Percentiles rank a stretch among this genome's conserved stretches.
These are phyloP conservation scores for Steinernema hermaphroditum DNA, from an alignment of 2,888 invertebrate genomes.

Conservation along the genomic window DNA sequence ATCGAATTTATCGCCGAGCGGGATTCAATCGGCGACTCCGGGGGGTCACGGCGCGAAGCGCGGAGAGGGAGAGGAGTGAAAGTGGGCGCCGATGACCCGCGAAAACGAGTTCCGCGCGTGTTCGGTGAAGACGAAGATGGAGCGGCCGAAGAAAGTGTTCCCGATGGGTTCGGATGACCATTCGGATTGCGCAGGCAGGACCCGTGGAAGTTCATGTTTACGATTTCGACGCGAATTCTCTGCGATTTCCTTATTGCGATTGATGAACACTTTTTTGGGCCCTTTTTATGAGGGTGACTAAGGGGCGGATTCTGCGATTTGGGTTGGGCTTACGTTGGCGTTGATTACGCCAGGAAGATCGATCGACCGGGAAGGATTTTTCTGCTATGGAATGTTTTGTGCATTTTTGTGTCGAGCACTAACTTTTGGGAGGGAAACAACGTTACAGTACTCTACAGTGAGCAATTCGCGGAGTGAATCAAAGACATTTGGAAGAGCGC, in stretches of 20 bases:
- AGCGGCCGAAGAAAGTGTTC: constrained; percentile 11
- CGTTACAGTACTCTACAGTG: too few species aligned
- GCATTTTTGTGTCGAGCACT: too few species aligned
- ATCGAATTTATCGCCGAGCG: not conserved
- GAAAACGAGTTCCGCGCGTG: constrained; percentile 15
- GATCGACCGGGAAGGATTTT: too few species aligned
- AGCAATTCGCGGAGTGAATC: too few species aligned
- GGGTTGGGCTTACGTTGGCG: too few species aligned
- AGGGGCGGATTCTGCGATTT: too few species aligned
- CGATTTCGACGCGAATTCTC: not conserved
- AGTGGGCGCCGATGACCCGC: constrained; percentile 29
- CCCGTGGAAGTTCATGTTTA: not conserved
- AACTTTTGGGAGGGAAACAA: too few species aligned
- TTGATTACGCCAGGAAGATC: too few species aligned
- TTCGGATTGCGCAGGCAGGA: constrained; percentile 3
- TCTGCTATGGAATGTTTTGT: too few species aligned
- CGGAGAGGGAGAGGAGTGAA: constrained; percentile 28
- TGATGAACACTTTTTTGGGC: too few species aligned
- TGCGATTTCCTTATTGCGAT: not conserved
- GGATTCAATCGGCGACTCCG: not conserved
- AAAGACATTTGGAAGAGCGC: too few species aligned
- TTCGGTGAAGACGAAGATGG: constrained; percentile 8
- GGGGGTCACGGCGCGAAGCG: constrained; percentile 24
- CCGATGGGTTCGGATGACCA: not conserved
- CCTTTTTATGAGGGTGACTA: too few species aligned